Base-by-base conservation (phyloP, 2,888 invertebrate species). In the Boloria selene region DNA sequence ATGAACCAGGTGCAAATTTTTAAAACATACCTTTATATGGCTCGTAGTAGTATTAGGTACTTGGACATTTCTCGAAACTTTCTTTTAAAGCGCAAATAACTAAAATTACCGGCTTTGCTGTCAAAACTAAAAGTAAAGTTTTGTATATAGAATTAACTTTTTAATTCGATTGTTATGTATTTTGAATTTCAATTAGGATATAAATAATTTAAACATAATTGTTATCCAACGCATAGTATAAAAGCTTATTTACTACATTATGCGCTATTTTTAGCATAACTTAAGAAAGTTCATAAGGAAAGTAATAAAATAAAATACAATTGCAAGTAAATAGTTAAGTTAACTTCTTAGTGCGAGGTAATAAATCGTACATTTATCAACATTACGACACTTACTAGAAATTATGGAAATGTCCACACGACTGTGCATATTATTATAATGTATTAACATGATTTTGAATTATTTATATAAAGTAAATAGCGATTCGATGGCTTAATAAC, bases 1-100 rank as follows among this genome's bases (percentile, higher is more conserved):
- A 84, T 67, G 83, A 83, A 80, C 85, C 91, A 92, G 91, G 91
- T 92, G 86, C 82, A 85, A 76, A 75, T 68, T 54, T 63, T 64
- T 42, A 60, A 69, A 72, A 70, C 71, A 70, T 55, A 50, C 42
- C 49, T 53, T 54, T 52, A 50, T 63, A 17, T 42, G 47, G 0
- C 17, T 13, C 16, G 7, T 4, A 26, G 5, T 42, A 4, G 4
- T 31, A 26, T 6, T 7, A 22, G 22, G 2, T 22, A 22, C 26
- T 52, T 4, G n/a, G 22, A 7, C n/a, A 6, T 3, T n/a, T 26
- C 1, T 10, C 22, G n/a, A 10, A 50, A 31, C 0, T 53, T 16
- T 10, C 26, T 10, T 10, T 38, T 38, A 38, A n/a, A n/a, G 10
- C 31, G 10, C 31, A 38, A 38, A 10, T 38, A 10, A 38, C 2